Percentiles rank a stretch among this genome's conserved stretches.
Conservation (phyloP, 2,113 vertebrate genomes). For the Ageneiosus marmoratus region DNA sequence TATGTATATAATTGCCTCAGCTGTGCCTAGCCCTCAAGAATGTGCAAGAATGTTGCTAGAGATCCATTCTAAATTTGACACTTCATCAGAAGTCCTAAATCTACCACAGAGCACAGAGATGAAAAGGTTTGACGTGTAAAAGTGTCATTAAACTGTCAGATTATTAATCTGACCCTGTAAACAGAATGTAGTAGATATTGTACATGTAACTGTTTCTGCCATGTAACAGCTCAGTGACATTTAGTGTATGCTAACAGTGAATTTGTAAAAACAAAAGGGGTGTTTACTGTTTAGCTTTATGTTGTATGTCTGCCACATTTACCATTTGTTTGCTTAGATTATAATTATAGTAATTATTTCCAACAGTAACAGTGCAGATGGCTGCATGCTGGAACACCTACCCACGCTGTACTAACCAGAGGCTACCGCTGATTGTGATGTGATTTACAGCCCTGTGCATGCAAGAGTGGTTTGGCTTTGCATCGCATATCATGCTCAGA, state of each 20-base stretch:
- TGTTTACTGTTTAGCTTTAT: constrained; percentile 14
- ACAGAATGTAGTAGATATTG: background rate
- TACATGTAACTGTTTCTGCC: constrained; percentile 11
- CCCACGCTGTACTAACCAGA: constrained; percentile 20
- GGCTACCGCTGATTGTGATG: constrained; percentile 38
- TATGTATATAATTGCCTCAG: background rate
- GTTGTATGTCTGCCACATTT: constrained; percentile 14
- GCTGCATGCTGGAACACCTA: constrained; percentile 20
- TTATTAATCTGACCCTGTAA: background rate
- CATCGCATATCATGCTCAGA: constrained; percentile 8
- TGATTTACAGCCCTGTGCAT: constrained; percentile 30
- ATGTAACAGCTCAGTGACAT: constrained; percentile 6
- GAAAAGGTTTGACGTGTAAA: background rate
- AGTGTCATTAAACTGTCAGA: constrained; percentile 5
- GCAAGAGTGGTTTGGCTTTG: background rate
- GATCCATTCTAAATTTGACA: background rate
- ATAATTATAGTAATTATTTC: constrained; percentile 2
- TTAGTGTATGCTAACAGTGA: background rate
- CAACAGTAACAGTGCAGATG: background rate
- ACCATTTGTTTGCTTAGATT: background rate
- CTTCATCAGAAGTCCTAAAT: background rate
- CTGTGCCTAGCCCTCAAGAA: constrained; percentile 14
- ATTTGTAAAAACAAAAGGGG: background rate
- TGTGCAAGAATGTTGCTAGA: constrained; percentile 1
- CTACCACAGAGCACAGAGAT: background rate